A percentile compares a stretch with the other conserved stretches of the same genome.
Evolutionary conservation across 64 coral and sea anemone genomes (phyloP).

Genomic region (Cladopsammia gracilis): DNA sequence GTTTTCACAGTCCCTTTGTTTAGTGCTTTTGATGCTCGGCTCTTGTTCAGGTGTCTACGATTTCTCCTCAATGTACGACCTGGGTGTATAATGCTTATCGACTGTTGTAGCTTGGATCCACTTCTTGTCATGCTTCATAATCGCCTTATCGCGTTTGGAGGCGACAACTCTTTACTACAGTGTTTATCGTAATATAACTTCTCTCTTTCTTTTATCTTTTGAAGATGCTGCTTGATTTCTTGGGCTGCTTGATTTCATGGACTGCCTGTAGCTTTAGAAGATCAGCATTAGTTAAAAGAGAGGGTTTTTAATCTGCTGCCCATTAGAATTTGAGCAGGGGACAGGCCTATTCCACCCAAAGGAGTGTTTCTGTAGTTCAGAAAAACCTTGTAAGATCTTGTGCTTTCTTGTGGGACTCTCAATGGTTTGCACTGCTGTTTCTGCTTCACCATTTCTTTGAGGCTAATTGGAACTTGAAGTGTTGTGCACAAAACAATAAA

Average conservation of each 20-base stretch:
- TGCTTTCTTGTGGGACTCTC: slow-evolving; percentile 36
- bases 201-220: slow-evolving; percentile 15
- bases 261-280: slow-evolving; percentile 10
- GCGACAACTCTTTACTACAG: slow-evolving; percentile 46
- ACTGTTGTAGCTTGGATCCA: no score
- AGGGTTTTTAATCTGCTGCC: slow-evolving; percentile 58
- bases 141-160: slow-evolving; percentile 31
- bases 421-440: slow-evolving; percentile 39
- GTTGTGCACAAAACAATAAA: slow-evolving; percentile 59
- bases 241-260: no score
- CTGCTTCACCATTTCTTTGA: slow-evolving; percentile 57
- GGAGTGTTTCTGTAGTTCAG: slow-evolving; percentile 78
- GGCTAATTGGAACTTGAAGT: slow-evolving; percentile 56
- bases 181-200: slow-evolving; percentile 56
- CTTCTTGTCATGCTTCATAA: slow-evolving; percentile 43
- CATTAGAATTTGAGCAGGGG: slow-evolving; percentile 63
- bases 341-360: slow-evolving; percentile 25
- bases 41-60: slow-evolving; percentile 52
- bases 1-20: no score
- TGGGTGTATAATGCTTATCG: no score
- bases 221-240: not conserved
- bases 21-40: no score
- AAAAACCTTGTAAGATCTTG: slow-evolving; percentile 52
- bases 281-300: slow-evolving; percentile 39
- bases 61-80: no score